A percentile compares a stretch with the other conserved stretches of the same genome.
Conservation (phyloP, 1,140 invertebrate genomes). For the Drosophila repleta region DNA sequence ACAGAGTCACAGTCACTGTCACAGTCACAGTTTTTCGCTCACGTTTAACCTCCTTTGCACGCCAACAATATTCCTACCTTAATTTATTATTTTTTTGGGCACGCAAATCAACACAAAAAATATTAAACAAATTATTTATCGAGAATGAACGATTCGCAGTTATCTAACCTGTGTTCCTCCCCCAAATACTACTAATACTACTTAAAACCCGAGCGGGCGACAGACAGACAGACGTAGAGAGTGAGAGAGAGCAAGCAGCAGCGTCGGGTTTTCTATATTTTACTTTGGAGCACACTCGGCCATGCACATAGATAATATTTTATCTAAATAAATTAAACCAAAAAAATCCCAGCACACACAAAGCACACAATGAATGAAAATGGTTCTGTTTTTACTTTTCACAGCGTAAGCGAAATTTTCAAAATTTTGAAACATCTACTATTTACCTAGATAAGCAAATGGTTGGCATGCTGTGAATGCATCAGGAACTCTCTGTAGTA, state of each 20-base stretch:
- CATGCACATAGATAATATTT: slow-evolving; percentile 42
- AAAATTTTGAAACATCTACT: slow-evolving; percentile 58
- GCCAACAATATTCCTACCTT: slow-evolving; percentile 19
- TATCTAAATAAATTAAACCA: slow-evolving; percentile 5
- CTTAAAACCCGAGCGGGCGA: slow-evolving; percentile 13
- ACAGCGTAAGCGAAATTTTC: slow-evolving; percentile 76
- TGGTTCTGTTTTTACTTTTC: slow-evolving; percentile 79
- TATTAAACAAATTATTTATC: slow-evolving; percentile 29
- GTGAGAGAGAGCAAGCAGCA: slow-evolving; percentile 3
- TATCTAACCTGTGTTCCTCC: slow-evolving; percentile 43
- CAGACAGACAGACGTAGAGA: neutral
- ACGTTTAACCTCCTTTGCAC: slow-evolving; percentile 41
- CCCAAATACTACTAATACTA: slow-evolving; percentile 53
- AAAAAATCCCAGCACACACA: slow-evolving; percentile 31
- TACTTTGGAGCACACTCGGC: slow-evolving; percentile 60
- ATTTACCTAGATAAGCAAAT: slow-evolving; percentile 14
- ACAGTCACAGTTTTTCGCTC: slow-evolving; percentile 36
- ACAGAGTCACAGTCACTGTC: slow-evolving; percentile 23
- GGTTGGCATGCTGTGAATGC: slow-evolving; percentile 43
- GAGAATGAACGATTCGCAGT: slow-evolving; percentile 24
- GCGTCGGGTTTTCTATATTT: slow-evolving; percentile 38
- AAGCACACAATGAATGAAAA: slow-evolving; percentile 42
- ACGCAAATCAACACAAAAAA: slow-evolving; percentile 40
- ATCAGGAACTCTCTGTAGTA: slow-evolving; percentile 14
- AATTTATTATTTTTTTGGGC: slow-evolving; percentile 12